These are phyloP conservation scores for Strix occidentalis DNA, from an alignment of 2,797 vertebrate genomes.

Conservation along the genomic window DNA sequence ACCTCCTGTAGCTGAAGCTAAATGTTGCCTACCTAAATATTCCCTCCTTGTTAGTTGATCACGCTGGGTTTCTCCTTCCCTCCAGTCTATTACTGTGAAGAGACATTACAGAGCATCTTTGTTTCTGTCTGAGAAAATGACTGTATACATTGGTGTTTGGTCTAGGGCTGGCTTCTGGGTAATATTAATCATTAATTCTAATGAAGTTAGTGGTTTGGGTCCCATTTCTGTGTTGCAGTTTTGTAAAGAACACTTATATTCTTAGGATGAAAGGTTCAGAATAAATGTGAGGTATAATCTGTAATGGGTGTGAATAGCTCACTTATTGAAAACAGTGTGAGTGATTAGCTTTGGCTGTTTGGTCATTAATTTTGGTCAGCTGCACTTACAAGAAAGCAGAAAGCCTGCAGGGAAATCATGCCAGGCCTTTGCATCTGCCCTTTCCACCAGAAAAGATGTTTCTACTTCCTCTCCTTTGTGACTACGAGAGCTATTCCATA, in stretches of 20 bases:
- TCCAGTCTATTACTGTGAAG: not conserved
- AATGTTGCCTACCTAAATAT: not conserved
- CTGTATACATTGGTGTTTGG: not conserved
- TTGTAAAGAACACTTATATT: not conserved
- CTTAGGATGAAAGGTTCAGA: not conserved
- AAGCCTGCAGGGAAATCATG: not conserved
- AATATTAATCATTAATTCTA: not conserved
- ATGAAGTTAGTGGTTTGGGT: constrained; percentile 15
- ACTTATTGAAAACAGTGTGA: not conserved
- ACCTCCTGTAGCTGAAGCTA: not conserved
- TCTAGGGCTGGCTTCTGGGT: not conserved
- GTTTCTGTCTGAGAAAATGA: not conserved
- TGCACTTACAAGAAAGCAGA: constrained; percentile 1
- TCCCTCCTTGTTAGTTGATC: not conserved
- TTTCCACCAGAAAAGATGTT: not conserved
- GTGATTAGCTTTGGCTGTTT: constrained; percentile 16
- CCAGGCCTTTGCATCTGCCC: not conserved
- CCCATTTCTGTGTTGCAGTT: not conserved
- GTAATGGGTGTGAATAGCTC: not conserved
- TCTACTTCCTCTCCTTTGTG: not conserved
- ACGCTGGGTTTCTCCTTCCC: not conserved
- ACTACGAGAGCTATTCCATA: not conserved
- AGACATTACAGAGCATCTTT: not conserved
- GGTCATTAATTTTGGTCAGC: constrained; percentile 20
- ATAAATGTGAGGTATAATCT: not conserved